A percentile compares a stretch with the other conserved stretches of the same genome.
Evolutionary conservation across 2,888 invertebrate genomes (phyloP).

Genomic region (Pandemis heparana): DNA sequence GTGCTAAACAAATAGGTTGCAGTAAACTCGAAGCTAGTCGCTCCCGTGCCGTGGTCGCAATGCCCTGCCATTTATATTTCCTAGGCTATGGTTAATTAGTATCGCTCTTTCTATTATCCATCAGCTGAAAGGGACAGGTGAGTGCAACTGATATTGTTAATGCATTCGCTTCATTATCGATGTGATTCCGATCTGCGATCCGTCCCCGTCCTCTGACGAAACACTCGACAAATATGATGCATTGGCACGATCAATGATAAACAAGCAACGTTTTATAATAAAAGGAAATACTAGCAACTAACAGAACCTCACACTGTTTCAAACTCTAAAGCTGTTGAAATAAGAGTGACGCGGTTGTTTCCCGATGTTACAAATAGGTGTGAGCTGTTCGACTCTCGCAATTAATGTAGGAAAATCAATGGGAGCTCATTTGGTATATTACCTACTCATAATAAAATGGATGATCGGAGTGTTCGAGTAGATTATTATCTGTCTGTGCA

Average conservation of each 20-base stretch:
- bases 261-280: conserved; percentile 58
- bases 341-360: conserved; percentile 44
- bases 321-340: conserved; percentile 36
- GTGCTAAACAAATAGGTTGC: not conserved
- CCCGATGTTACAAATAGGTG: conserved; percentile 37
- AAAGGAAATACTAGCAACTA: conserved; percentile 45
- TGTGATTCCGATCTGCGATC: conserved; percentile 65
- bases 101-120: conserved; percentile 32
- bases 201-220: conserved; percentile 66
- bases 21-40: not conserved
- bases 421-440: conserved; percentile 78
- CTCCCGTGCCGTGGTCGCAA: not conserved
- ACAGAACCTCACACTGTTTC: conserved; percentile 47
- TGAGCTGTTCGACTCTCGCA: conserved; percentile 63
- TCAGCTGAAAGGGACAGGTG: conserved; percentile 51
- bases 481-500: conserved; percentile 57
- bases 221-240: conserved; percentile 81
- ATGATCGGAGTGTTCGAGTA: conserved; percentile 63
- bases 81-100: not conserved
- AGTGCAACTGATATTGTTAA: conserved; percentile 62
- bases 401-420: conserved; percentile 80
- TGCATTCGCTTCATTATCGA: conserved; percentile 71
- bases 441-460: conserved; percentile 69
- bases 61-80: not conserved
- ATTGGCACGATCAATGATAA: conserved; percentile 76